These are phyloP conservation scores for Hypomesus transpacificus DNA, from an alignment of 2,113 vertebrate genomes.

Conservation along the genomic window DNA sequence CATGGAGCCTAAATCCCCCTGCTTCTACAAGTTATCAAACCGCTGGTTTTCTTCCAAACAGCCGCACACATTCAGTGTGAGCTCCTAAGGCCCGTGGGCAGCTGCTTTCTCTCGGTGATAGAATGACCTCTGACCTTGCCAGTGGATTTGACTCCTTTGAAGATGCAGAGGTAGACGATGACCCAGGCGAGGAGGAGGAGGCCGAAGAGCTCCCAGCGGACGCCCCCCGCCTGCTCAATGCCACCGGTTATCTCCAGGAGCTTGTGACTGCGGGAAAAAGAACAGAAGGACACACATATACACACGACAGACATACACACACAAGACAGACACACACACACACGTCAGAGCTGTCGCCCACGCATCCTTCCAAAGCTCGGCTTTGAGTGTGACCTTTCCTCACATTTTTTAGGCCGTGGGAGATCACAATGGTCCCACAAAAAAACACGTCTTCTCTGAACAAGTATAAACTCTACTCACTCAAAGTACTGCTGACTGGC, in stretches of 20 bases:
- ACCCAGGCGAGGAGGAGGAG: conserved; percentile 64
- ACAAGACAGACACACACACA: too few relatives aligned
- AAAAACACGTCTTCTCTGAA: background rate
- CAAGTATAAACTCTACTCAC: conserved; percentile 49
- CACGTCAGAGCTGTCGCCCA: too few relatives aligned
- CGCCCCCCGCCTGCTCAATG: conserved; percentile 61
- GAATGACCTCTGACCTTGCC: conserved; percentile 66
- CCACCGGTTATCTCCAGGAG: conserved; percentile 64
- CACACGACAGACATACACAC: too few relatives aligned
- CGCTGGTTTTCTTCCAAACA: too few relatives aligned
- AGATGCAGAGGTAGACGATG: conserved; percentile 74
- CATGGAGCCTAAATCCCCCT: too few relatives aligned
- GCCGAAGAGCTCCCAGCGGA: conserved; percentile 73
- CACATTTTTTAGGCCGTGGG: too few relatives aligned
- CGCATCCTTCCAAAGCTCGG: too few relatives aligned
- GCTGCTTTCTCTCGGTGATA: background rate
- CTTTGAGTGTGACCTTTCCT: too few relatives aligned
- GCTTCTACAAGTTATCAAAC: too few relatives aligned
- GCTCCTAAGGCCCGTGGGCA: background rate
- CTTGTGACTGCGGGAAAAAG: conserved; percentile 49
- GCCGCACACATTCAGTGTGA: background rate
- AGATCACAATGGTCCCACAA: too few relatives aligned
- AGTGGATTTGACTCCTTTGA: conserved; percentile 73
- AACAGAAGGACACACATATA: background rate
- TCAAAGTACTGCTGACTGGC: conserved; percentile 76